phyloP scores from a whole-genome alignment of 2,113 vertebrate species.

The Microcebus lehilahytsara region DNA sequence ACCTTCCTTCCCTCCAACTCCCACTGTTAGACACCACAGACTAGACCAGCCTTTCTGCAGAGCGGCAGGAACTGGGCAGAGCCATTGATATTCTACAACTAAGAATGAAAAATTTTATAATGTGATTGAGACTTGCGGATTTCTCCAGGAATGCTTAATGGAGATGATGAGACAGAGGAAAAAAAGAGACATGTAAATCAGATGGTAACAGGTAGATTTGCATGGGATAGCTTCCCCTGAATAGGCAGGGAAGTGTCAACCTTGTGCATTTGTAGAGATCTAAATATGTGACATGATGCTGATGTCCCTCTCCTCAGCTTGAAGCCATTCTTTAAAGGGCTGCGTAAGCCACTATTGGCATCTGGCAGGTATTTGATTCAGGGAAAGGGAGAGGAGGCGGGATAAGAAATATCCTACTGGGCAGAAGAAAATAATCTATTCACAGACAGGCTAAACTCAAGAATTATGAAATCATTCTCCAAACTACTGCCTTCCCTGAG shows the following conservation, averaged over 20 bases:
- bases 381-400: not conserved
- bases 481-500: not conserved
- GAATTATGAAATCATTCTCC: not conserved
- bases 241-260: not conserved
- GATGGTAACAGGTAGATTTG: not conserved
- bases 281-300: not conserved
- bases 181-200: not conserved
- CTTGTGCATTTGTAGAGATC: not conserved
- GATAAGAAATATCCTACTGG: not conserved
- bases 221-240: too few relatives aligned
- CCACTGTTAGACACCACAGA: not conserved
- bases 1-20: not conserved
- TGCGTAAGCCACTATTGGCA: not conserved
- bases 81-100: not conserved
- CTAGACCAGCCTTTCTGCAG: not conserved
- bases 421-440: not conserved
- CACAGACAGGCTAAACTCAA: not conserved
- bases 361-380: not conserved
- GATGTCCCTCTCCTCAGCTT: not conserved
- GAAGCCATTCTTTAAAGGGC: not conserved
- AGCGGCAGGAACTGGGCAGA: not conserved
- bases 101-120: not conserved
- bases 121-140: not conserved
- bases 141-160: not conserved
- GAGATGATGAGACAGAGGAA: not conserved